phyloP scores from a whole-genome alignment of 2,888 invertebrate genomes.

The Cheiracanthium punctorium region DNA sequence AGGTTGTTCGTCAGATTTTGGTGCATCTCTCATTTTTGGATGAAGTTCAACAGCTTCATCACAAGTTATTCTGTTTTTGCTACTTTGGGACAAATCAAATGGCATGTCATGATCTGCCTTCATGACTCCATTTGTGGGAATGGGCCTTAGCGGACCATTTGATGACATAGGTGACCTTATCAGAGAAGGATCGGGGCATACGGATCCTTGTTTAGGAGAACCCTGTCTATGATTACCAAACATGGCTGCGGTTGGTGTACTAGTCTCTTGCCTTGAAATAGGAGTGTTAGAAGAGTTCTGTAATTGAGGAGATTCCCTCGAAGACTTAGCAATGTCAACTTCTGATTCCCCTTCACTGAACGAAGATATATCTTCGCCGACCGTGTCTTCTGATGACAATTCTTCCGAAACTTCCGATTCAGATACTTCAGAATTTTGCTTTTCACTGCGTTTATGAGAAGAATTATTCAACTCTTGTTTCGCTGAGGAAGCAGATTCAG shows the following conservation, averaged over 20 bases:
- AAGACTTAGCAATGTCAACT: constrained; percentile 43
- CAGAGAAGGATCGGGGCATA: constrained; percentile 70
- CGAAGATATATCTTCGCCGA: constrained; percentile 73
- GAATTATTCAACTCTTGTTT: constrained; percentile 40
- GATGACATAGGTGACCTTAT: constrained; percentile 45
- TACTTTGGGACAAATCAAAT: constrained; percentile 80
- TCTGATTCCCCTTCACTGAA: constrained; percentile 72
- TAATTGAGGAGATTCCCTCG: constrained; percentile 6
- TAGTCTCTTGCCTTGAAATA: background rate
- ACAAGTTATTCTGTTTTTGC: constrained; percentile 49
- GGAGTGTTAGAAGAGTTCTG: constrained; percentile 15
- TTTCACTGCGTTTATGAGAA: constrained; percentile 41
- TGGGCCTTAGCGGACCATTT: constrained; percentile 70
- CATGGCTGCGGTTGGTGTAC: constrained; percentile 38
- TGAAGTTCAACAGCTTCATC: constrained; percentile 66
- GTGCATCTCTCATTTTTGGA: constrained; percentile 72
- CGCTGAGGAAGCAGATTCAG: background rate
- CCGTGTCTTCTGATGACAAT: constrained; percentile 71
- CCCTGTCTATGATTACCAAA: constrained; percentile 62
- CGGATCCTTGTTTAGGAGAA: constrained; percentile 71
- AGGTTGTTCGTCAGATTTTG: constrained; percentile 82
- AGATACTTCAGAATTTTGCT: constrained; percentile 68
- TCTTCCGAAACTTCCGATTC: constrained; percentile 73
- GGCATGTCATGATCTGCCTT: constrained; percentile 79
- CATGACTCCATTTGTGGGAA: constrained; percentile 61